Base-by-base conservation (phyloP, 2,113 vertebrate species). In the Poeciliopsis retropinna region DNA sequence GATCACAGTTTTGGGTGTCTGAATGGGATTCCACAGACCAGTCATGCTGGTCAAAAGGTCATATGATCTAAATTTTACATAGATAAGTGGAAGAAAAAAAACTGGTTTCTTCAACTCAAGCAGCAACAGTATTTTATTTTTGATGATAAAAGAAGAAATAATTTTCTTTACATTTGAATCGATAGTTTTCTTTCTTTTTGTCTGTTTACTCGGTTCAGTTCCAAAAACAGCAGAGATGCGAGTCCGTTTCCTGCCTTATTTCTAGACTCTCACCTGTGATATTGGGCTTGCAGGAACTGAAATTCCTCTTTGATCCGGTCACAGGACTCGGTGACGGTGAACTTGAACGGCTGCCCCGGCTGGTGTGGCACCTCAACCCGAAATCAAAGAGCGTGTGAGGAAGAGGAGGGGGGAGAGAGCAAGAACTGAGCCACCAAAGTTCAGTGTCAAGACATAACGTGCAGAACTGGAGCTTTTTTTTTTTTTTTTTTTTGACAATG, bases 251-350 rank as follows among this genome's bases (percentile, higher is more conserved):
- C 8, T 57, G 19, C 51, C 8, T 25, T n/a, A 14, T 27, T n/a
- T 64, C n/a, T 57, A 31, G 1, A 76, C 64, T 76, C 83, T 83
- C 15, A 98, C 97, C 97, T 98, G 96, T 97, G 97, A 92, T 97
- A 98, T 94, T 98, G 97, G 10, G 97, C 97, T 87, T 98, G 97
- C 29, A 98, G 94, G 80, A 98, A 98, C 95, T 98, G 96, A 91
- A 98, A 98, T 91, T 97, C 97, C 91, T 98, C 97, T 79, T 98
- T 98, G 91, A 98, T 98, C 79, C 97, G 95, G 83, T 98, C 97
- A 90, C 97, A 93, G 60, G 97, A 97, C 88, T 98, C 97, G 61
- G 95, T 96, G 86, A 98, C 96, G 27, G 97, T 98, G 91, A 98
- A 98, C 92, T 98, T 98, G 93, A 98, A 97, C 75, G 95, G 95